phyloP scores from a whole-genome alignment of 2,113 vertebrate species.

The Gracilinanus agilis region DNA sequence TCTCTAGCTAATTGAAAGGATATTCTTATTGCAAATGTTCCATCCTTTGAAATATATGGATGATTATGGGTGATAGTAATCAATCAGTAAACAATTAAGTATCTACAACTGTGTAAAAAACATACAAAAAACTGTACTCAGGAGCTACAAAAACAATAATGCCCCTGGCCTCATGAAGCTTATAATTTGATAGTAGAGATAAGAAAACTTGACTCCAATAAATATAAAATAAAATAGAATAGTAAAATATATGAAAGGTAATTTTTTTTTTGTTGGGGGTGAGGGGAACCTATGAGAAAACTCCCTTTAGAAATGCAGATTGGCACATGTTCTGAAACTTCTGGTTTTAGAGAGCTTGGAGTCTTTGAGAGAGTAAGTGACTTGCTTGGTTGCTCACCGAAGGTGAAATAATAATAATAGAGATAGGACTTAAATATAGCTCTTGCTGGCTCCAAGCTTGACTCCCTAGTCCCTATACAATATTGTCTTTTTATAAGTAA shows the following conservation, averaged over 20 bases:
- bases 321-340: neutral
- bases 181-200: neutral
- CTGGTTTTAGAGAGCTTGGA: neutral
- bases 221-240: neutral
- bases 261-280: neutral
- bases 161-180: neutral
- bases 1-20: neutral
- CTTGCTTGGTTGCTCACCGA: neutral
- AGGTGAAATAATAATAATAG: neutral
- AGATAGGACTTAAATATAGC: neutral
- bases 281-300: no score
- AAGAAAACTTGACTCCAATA: neutral
- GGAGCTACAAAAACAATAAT: neutral
- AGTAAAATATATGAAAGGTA: neutral
- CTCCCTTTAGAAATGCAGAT: neutral
- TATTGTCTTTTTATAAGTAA: neutral
- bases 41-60: neutral
- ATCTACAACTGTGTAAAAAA: neutral
- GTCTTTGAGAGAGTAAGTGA: neutral
- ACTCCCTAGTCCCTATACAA: neutral
- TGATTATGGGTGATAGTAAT: neutral
- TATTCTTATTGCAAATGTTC: neutral
- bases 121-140: neutral
- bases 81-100: neutral
- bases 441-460: neutral